phyloP scores from a whole-genome alignment of 2,888 invertebrate genomes.

The Congeria kusceri region DNA sequence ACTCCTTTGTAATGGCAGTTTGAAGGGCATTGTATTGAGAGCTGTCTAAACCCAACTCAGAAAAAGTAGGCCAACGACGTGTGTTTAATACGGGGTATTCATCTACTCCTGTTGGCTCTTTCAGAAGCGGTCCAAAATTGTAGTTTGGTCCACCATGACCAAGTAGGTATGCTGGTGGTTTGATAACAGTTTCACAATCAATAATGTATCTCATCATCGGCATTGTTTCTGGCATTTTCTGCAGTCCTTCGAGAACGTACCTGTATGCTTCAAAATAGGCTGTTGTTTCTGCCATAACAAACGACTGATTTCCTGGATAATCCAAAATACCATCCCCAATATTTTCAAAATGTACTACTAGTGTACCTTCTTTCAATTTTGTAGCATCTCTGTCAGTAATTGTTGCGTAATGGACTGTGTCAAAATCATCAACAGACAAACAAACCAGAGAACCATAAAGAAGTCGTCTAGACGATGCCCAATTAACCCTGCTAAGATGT shows the following conservation, averaged over 20 bases:
- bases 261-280: slow-evolving; percentile 94
- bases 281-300: slow-evolving; percentile 91
- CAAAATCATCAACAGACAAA: slow-evolving; percentile 90
- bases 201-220: slow-evolving; percentile 75
- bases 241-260: slow-evolving; percentile 90
- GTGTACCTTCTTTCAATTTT: slow-evolving; percentile 70
- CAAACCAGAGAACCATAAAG: slow-evolving; percentile 91
- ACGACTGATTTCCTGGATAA: slow-evolving; percentile 55
- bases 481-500: slow-evolving; percentile 71
- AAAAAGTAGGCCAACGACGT: slow-evolving; percentile 61
- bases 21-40: slow-evolving; percentile 80
- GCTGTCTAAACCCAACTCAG: slow-evolving; percentile 60
- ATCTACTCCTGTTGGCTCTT: too few species aligned
- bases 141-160: slow-evolving; percentile 31
- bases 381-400: slow-evolving; percentile 82
- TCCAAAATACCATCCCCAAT: slow-evolving; percentile 42
- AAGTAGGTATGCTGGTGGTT: slow-evolving; percentile 68
- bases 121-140: too few species aligned
- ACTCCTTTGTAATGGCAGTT: slow-evolving; percentile 79
- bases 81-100: slow-evolving; percentile 50
- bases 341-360: slow-evolving; percentile 73
- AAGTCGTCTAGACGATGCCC: slow-evolving; percentile 88
- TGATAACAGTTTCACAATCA: slow-evolving; percentile 63
- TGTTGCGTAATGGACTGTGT: slow-evolving; percentile 90
- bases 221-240: slow-evolving; percentile 86